Evolutionary conservation across 2,888 invertebrate species (phyloP), one percentile per base, ranked within the genome.

Genomic region (Cylindroiulus punctatus): DNA sequence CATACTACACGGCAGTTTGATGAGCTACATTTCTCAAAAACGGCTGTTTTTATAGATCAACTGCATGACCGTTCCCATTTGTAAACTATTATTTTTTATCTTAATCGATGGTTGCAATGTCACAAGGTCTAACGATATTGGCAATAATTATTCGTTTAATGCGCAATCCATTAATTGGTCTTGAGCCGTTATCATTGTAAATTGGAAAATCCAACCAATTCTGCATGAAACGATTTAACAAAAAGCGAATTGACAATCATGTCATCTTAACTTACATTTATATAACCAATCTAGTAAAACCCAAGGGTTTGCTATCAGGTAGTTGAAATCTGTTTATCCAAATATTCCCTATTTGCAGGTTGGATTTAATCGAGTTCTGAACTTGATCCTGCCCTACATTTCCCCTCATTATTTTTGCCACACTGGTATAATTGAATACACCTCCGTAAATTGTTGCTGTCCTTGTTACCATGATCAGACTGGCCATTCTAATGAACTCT

Each of bases 331-430:
- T 30, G 76, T 76, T 30, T 76, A n/a, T 76, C 76, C 30, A 76
- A 76, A 30, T 76, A 76, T 44, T 44, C 14, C 44, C 8, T 14
- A 44, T 76, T 76, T 30, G 76, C 76, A 76, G 26, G 30, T 26
- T 8, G 76, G 26, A 30, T 30, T 76, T 12, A 76, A 30, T 76
- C 1, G 26, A 76, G 17, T 76, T 76, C 76, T 76, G 76, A 76
- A 76, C 76, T 76, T 76, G 76, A 76, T 76, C 76, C 76, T 76
- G 76, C 30, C 30, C 76, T 76, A 76, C 26, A 76, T 76, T 76
- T 30, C 14, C 76, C 30, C 14, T 30, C 22, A 65, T 65, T 76
- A 30, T 30, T 76, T 76, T 76, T 76, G 26, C 76, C 26, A 57
- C 76, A 30, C 76, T 26, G 26, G 12, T 12, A 10, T 76, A 30